These are phyloP conservation scores for Melipona beecheii DNA, from an alignment of 2,888 invertebrate genomes.

Conservation along the genomic window DNA sequence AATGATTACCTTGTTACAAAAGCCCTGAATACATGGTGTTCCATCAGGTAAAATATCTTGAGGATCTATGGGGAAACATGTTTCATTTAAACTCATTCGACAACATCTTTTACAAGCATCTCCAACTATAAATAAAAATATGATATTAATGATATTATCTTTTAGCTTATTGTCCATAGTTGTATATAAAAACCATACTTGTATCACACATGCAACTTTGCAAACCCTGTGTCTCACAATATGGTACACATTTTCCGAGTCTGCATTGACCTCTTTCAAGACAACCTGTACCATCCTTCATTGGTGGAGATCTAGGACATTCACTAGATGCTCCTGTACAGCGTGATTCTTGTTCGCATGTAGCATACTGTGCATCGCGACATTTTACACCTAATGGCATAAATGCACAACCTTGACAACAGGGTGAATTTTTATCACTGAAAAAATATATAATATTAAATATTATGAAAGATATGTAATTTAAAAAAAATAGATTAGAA, in stretches of 20 bases:
- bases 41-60: slow-evolving; percentile 96
- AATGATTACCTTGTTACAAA: slow-evolving; percentile 94
- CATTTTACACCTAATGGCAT: slow-evolving; percentile 94
- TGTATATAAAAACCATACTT: slow-evolving; percentile 85
- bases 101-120: slow-evolving; percentile 98
- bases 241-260: slow-evolving; percentile 96
- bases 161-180: background rate
- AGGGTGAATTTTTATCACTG: slow-evolving; percentile 98
- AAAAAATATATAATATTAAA: slow-evolving; percentile 62
- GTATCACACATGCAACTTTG: slow-evolving; percentile 99
- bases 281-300: slow-evolving; percentile 94
- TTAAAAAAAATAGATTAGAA: background rate
- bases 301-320: slow-evolving; percentile 94
- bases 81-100: slow-evolving; percentile 94
- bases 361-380: slow-evolving; percentile 94
- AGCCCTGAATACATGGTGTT: slow-evolving; percentile 98
- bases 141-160: background rate
- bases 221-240: slow-evolving; percentile 96
- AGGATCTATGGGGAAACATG: slow-evolving; percentile 95
- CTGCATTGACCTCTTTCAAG: slow-evolving; percentile 96
- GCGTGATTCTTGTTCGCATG: slow-evolving; percentile 96
- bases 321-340: slow-evolving; percentile 93
- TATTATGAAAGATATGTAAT: background rate
- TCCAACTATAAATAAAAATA: slow-evolving; percentile 86
- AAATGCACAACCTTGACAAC: slow-evolving; percentile 96